These are phyloP conservation scores for Bombus waltoni DNA, from an alignment of 1,140 invertebrate species.

Conservation along the genomic window DNA sequence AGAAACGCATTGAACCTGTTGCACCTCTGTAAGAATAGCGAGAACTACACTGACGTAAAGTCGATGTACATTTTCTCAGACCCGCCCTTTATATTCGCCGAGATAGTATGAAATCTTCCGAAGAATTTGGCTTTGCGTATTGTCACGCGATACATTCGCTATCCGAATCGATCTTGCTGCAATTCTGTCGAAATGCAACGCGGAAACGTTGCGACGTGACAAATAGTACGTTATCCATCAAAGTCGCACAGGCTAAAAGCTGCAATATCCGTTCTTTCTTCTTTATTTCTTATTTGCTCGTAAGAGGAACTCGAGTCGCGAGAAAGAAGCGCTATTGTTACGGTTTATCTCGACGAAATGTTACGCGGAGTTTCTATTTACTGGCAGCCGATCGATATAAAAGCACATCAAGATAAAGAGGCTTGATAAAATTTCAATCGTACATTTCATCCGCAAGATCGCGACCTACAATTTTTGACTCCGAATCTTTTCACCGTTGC, in stretches of 20 bases:
- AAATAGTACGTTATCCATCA: neutral
- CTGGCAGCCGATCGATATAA: neutral
- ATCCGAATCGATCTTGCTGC: neutral
- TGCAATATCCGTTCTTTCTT: neutral
- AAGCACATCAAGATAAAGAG: neutral
- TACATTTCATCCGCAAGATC: neutral
- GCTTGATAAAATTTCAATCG: constrained; percentile 22
- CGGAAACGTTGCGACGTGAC: neutral
- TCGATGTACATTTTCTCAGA: neutral
- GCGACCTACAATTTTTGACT: neutral
- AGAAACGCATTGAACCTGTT: constrained; percentile 33
- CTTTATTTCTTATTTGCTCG: neutral
- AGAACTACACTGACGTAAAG: neutral
- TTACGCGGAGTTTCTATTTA: constrained; percentile 1
- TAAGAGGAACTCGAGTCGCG: neutral
- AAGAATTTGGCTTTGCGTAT: neutral
- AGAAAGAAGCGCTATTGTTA: neutral
- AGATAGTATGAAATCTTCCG: neutral
- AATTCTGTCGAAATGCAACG: neutral
- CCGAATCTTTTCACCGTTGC: neutral
- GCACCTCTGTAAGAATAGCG: constrained; percentile 19
- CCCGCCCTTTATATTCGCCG: neutral
- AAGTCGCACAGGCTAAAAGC: neutral
- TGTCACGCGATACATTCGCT: neutral
- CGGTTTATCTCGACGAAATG: neutral